These are phyloP conservation scores for Endomychus coccineus DNA, from an alignment of 2,888 invertebrate genomes.

Conservation along the genomic window DNA sequence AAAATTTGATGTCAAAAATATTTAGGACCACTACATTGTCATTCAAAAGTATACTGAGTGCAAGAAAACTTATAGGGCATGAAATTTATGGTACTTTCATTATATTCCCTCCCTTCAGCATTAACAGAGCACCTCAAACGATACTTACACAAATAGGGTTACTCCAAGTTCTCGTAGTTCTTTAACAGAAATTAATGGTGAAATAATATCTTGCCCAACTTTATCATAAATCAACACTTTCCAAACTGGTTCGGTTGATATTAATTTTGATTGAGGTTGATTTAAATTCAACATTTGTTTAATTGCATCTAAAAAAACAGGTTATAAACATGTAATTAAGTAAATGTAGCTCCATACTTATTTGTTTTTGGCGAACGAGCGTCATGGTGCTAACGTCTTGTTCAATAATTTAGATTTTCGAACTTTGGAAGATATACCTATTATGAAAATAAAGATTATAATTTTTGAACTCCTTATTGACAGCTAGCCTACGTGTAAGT, in stretches of 20 bases:
- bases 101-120: no score
- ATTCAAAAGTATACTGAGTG: no score
- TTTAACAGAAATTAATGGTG: conserved; percentile 91
- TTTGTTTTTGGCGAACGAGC: conserved; percentile 63
- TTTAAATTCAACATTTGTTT: conserved; percentile 95
- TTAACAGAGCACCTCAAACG: background rate
- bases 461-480: no score
- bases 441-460: no score
- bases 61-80: no score
- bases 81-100: no score
- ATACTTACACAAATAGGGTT: conserved; percentile 89
- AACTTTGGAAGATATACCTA: no score
- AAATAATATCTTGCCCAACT: conserved; percentile 96
- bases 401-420: no score
- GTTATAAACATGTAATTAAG: conserved; percentile 23
- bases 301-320: conserved; percentile 70
- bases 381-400: conserved; percentile 49
- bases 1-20: no score
- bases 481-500: no score
- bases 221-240: conserved; percentile 94
- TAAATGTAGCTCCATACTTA: conserved; percentile 48
- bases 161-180: conserved; percentile 94
- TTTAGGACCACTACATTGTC: no score
- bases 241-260: conserved; percentile 86
- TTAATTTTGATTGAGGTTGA: conserved; percentile 65